Evolutionary conservation across 1,140 invertebrate genomes (phyloP).

Genomic region (Saccostrea glomerata): DNA sequence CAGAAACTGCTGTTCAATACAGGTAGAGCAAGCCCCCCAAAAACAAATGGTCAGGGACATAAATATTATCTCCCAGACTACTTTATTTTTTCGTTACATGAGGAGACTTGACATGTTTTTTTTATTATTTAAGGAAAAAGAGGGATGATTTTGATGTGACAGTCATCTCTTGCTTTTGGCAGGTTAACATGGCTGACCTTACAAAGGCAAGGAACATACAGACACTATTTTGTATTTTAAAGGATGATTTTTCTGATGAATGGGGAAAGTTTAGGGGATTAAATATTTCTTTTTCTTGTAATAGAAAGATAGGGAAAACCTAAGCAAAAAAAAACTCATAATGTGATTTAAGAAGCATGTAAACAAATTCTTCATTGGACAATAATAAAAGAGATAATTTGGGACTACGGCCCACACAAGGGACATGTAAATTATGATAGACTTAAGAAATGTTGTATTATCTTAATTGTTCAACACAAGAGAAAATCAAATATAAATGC

Average conservation of each 20-base stretch:
- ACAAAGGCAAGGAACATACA: background rate
- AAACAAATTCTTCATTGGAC: background rate
- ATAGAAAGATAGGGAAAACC: no score
- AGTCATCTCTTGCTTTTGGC: background rate
- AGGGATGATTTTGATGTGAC: conserved; percentile 14
- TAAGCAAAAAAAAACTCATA: no score
- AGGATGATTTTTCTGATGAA: conserved; percentile 7
- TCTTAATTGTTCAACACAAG: background rate
- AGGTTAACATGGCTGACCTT: background rate
- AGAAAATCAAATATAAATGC: background rate
- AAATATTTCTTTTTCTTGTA: no score
- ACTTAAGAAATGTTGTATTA: background rate
- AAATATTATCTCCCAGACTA: background rate
- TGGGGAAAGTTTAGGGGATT: background rate
- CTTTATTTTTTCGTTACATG: background rate
- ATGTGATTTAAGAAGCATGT: background rate
- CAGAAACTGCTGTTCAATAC: background rate
- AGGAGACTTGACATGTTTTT: background rate
- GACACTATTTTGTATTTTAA: conserved; percentile 3
- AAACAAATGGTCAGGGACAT: background rate
- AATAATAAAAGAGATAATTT: background rate
- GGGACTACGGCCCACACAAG: background rate
- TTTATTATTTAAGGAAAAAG: background rate
- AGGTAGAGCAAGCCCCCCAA: background rate
- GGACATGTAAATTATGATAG: background rate